Percentiles rank a stretch among this genome's conserved stretches.
Evolutionary conservation across 92 coral and sea anemone genomes (phyloP).

Genomic region (Diadumene lineata): DNA sequence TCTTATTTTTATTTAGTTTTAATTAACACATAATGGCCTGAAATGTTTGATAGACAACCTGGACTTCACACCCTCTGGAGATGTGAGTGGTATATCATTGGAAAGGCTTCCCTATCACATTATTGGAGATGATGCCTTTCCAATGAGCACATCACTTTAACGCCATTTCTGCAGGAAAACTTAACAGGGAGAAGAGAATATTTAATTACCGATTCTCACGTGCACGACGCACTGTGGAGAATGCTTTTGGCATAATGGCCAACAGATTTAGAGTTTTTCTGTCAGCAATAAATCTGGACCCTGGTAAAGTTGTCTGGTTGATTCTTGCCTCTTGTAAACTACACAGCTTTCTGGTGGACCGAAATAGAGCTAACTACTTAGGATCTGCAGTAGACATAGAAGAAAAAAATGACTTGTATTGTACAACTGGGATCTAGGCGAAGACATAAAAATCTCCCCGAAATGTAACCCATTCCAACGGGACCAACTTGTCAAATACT

Average conservation of each 20-base stretch:
- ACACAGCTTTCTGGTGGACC: slow-evolving; percentile 42
- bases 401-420: slow-evolving; percentile 25
- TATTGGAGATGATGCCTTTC: slow-evolving; percentile 50
- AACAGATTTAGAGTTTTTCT: slow-evolving; percentile 43
- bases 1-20: too few relatives aligned
- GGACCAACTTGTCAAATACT: slow-evolving; percentile 32
- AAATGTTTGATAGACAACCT: not conserved
- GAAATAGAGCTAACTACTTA: slow-evolving; percentile 47
- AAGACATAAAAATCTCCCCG: slow-evolving; percentile 24
- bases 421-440: slow-evolving; percentile 42
- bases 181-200: slow-evolving; percentile 36
- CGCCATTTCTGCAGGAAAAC: slow-evolving; percentile 39
- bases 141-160: slow-evolving; percentile 6
- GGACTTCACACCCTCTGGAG: not conserved
- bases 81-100: not conserved
- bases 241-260: slow-evolving; percentile 51
- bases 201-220: slow-evolving; percentile 44
- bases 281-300: slow-evolving; percentile 29
- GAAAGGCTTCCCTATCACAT: slow-evolving; percentile 4
- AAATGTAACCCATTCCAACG: slow-evolving; percentile 38
- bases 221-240: slow-evolving; percentile 49
- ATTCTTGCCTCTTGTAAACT: slow-evolving; percentile 45
- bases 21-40: too few relatives aligned
- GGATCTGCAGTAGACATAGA: slow-evolving; percentile 46
- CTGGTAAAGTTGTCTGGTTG: slow-evolving; percentile 11